Evolutionary conservation across 2,888 invertebrate genomes (phyloP).

Genomic region (Brenthis daphne): DNA sequence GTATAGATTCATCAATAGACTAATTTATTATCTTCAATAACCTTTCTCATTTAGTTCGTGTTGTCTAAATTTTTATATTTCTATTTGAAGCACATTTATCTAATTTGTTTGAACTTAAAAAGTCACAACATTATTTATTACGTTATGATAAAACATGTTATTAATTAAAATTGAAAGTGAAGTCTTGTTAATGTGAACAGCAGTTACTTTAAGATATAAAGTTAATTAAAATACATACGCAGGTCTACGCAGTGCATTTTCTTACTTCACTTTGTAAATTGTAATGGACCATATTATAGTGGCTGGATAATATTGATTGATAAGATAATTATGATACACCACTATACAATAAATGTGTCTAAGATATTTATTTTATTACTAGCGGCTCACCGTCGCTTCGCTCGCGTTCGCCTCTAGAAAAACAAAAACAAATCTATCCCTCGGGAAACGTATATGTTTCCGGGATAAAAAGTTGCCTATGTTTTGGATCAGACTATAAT

Average conservation of each 20-base stretch:
- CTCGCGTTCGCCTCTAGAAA: too few relatives aligned
- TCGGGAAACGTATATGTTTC: too few relatives aligned
- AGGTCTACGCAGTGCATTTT: background rate
- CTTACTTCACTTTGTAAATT: background rate
- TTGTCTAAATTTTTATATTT: background rate
- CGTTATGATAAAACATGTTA: conserved; percentile 11
- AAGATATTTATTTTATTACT: too few relatives aligned
- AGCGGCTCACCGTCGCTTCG: too few relatives aligned
- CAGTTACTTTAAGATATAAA: conserved; percentile 9
- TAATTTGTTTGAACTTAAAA: background rate
- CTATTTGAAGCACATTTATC: background rate
- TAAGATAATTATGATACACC: background rate
- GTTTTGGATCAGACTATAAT: too few relatives aligned
- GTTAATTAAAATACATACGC: background rate
- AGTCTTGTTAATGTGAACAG: background rate
- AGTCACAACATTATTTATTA: background rate
- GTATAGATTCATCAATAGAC: too few relatives aligned
- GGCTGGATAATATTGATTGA: background rate
- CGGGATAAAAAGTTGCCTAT: too few relatives aligned
- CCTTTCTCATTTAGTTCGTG: background rate
- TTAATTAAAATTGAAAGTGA: conserved; percentile 6
- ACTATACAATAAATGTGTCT: too few relatives aligned
- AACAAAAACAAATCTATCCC: too few relatives aligned
- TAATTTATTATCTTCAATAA: background rate
- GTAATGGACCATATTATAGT: background rate